A percentile compares a stretch with the other conserved stretches of the same genome.
These are phyloP conservation scores for Tolypeutes matacus DNA, from an alignment of 2,797 vertebrate species.

Conservation along the genomic window DNA sequence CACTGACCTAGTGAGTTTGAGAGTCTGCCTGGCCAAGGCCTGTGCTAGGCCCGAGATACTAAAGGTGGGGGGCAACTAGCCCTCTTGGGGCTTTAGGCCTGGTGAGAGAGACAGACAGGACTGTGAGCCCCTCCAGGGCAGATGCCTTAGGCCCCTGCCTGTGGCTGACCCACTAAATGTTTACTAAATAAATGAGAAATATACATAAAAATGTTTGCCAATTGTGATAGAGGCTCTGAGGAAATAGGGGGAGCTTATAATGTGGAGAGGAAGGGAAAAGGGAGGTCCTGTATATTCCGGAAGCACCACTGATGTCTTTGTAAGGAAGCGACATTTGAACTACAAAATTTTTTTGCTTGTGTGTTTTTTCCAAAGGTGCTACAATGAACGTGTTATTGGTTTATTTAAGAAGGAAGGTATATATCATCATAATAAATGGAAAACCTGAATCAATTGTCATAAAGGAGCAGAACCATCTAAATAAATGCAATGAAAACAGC, in stretches of 20 bases:
- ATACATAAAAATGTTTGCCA: background rate
- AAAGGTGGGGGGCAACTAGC: background rate
- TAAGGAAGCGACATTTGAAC: background rate
- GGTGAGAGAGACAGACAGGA: background rate
- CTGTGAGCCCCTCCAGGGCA: background rate
- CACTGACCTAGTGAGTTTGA: background rate
- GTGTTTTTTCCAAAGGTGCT: conserved; percentile 14
- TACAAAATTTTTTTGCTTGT: background rate
- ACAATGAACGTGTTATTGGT: background rate
- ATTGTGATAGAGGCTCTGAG: background rate
- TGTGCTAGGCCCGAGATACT: background rate
- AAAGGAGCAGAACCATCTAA: background rate
- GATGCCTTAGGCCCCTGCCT: background rate
- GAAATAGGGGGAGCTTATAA: background rate
- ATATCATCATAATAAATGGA: conserved; percentile 12
- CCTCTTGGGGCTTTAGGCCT: background rate
- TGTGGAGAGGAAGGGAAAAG: background rate
- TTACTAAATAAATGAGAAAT: conserved; percentile 6
- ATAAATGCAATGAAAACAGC: background rate
- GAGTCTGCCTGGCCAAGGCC: background rate
- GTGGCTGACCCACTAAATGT: conserved; percentile 5
- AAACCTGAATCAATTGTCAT: conserved; percentile 7
- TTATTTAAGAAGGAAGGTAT: conserved; percentile 40
- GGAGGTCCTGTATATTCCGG: background rate
- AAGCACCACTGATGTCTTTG: background rate